Percentiles rank a stretch among this genome's conserved stretches.
phyloP scores from a whole-genome alignment of 2,113 vertebrate genomes.

The Rhizomys pruinosus region DNA sequence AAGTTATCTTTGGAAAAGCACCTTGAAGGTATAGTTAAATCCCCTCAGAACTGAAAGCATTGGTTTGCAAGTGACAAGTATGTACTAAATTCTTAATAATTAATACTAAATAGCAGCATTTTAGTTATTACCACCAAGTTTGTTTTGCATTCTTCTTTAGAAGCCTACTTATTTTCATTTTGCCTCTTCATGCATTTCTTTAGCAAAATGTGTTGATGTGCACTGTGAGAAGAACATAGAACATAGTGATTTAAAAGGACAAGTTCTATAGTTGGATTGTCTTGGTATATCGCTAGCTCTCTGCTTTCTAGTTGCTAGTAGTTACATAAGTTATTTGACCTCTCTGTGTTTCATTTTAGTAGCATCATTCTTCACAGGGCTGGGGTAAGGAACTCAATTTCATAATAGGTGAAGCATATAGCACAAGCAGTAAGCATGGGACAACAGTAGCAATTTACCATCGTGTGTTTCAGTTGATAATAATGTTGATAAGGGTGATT shows the following conservation, averaged over 20 bases:
- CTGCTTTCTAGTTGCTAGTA: neutral
- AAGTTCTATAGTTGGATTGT: neutral
- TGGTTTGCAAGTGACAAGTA: neutral
- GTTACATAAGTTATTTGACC: neutral
- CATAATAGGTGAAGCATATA: neutral
- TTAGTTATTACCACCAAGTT: neutral
- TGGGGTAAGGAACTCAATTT: neutral
- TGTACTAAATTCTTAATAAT: neutral
- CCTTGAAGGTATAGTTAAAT: too few species aligned
- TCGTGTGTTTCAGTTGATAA: neutral
- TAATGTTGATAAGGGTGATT: slow-evolving; percentile 9
- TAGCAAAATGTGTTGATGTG: neutral
- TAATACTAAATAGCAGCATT: neutral
- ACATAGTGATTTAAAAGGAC: too few species aligned
- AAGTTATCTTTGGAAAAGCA: neutral
- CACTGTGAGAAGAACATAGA: neutral
- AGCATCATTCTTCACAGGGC: neutral
- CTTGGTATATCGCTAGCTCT: neutral
- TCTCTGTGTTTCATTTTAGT: neutral
- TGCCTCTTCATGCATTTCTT: neutral
- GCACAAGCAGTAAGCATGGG: neutral
- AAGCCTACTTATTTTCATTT: neutral
- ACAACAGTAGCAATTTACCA: neutral
- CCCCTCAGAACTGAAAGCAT: neutral
- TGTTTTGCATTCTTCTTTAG: neutral